A percentile compares a stretch with the other conserved stretches of the same genome.
Evolutionary conservation across 1,140 invertebrate genomes (phyloP).

Genomic region (Drosophila pseudoobscura): DNA sequence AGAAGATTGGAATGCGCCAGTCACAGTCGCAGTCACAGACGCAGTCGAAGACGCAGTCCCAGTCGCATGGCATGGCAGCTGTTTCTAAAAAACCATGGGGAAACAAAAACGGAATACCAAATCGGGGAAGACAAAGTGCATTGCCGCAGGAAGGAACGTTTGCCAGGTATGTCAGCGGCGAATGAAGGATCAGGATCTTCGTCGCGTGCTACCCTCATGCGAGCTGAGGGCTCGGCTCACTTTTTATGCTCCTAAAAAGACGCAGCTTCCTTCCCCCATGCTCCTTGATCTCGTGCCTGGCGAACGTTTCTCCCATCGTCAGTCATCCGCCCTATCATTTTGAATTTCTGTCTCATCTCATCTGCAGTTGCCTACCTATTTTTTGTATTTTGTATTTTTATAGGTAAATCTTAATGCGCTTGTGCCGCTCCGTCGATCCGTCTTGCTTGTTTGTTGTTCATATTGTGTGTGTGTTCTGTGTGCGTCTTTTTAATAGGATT

Average conservation of each 20-base stretch:
- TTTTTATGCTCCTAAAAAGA: slow-evolving; percentile 64
- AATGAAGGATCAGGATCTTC: slow-evolving; percentile 44
- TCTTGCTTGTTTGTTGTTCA: slow-evolving; percentile 55
- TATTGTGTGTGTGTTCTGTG: slow-evolving; percentile 51
- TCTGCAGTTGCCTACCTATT: slow-evolving; percentile 58
- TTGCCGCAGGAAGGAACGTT: slow-evolving; percentile 16
- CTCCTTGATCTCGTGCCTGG: slow-evolving; percentile 60
- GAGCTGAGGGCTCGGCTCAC: slow-evolving; percentile 35
- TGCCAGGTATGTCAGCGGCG: slow-evolving; percentile 50
- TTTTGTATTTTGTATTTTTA: slow-evolving; percentile 62
- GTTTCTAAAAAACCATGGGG: slow-evolving; percentile 47
- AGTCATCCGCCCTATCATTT: slow-evolving; percentile 32
- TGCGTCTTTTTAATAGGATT: slow-evolving; percentile 74
- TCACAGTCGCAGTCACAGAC: neutral
- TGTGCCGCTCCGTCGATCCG: slow-evolving; percentile 61
- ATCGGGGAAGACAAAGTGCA: slow-evolving; percentile 63
- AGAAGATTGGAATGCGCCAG: slow-evolving; percentile 44
- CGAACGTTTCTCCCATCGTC: slow-evolving; percentile 53
- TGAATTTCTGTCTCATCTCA: slow-evolving; percentile 44
- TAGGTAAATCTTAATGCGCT: slow-evolving; percentile 79
- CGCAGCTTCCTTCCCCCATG: slow-evolving; percentile 54
- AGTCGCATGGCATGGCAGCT: slow-evolving; percentile 61
- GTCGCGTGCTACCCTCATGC: slow-evolving; percentile 69
- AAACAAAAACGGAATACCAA: slow-evolving; percentile 34
- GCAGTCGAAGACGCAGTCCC: neutral